Percentiles rank a stretch among this genome's conserved stretches.
phyloP scores from a whole-genome alignment of 2,797 vertebrate genomes.

The Malacoctenus gilli region DNA sequence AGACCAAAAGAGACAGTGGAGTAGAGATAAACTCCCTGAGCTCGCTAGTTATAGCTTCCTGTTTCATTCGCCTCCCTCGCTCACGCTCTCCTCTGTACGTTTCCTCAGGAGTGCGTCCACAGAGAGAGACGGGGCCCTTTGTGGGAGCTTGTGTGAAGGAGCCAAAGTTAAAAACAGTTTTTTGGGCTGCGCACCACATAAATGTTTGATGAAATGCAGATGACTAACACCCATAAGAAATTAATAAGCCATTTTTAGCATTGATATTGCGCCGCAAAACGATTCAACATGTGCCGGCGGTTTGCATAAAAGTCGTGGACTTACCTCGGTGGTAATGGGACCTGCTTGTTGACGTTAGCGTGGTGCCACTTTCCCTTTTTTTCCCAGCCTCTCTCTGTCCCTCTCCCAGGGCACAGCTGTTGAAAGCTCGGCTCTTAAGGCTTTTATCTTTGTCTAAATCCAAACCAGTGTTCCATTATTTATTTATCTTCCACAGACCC shows the following conservation, averaged over 20 bases:
- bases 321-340: conserved; percentile 18
- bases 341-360: conserved; percentile 23
- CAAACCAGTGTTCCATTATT: conserved; percentile 68
- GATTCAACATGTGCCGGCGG: conserved; percentile 10
- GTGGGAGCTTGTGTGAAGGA: conserved; percentile 13
- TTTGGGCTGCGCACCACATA: conserved; percentile 17
- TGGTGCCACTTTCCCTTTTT: conserved; percentile 37
- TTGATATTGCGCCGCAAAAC: conserved; percentile 21
- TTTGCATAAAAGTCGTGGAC: conserved; percentile 20
- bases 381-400: conserved; percentile 11
- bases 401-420: conserved; percentile 51
- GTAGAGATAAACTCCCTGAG: conserved; percentile 42
- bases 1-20: conserved; percentile 30
- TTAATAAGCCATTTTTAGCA: conserved; percentile 30
- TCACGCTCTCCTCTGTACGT: conserved; percentile 29
- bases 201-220: conserved; percentile 55
- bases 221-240: conserved; percentile 23
- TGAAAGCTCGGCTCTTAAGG: conserved; percentile 63
- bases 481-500: conserved; percentile 70
- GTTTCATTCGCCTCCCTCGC: conserved; percentile 33
- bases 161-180: conserved; percentile 23
- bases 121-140: conserved; percentile 6
- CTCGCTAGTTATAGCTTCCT: conserved; percentile 36
- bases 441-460: conserved; percentile 66
- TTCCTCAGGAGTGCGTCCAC: conserved; percentile 38